Conservation (phyloP, 2,797 vertebrate species). For the Lagocephalus sceleratus region DNA sequence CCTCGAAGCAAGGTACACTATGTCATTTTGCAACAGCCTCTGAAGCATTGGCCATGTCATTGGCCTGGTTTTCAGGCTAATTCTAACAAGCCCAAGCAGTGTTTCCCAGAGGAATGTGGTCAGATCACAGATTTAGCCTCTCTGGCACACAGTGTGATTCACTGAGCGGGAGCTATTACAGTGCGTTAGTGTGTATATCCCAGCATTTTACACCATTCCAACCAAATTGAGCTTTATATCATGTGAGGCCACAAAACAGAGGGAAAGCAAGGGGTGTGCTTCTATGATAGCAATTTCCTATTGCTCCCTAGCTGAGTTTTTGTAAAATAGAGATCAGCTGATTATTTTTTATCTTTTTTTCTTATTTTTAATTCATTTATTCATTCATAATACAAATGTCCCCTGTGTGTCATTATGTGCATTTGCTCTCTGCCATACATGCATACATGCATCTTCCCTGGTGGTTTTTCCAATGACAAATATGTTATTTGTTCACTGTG, state of each 20-base stretch:
- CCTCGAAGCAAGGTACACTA: conserved; percentile 24
- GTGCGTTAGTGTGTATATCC: conserved; percentile 10
- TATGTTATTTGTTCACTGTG: too few species aligned
- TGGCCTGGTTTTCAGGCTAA: conserved; percentile 58
- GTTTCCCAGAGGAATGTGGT: conserved; percentile 44
- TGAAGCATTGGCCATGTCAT: conserved; percentile 38
- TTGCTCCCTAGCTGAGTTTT: background rate
- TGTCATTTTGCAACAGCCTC: conserved; percentile 49
- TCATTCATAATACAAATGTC: too few species aligned
- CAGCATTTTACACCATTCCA: conserved; percentile 20
- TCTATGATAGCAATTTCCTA: background rate
- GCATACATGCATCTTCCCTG: too few species aligned
- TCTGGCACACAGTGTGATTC: conserved; percentile 33
- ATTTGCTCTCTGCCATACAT: too few species aligned
- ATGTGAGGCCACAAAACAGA: background rate
- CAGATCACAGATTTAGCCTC: conserved; percentile 40
- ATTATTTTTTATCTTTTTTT: too few species aligned
- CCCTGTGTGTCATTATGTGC: too few species aligned
- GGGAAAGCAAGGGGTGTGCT: background rate
- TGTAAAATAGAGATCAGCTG: background rate
- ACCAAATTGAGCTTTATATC: too few species aligned
- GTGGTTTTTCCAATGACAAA: too few species aligned
- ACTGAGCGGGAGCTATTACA: conserved; percentile 21
- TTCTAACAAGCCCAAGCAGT: conserved; percentile 43
- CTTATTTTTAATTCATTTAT: too few species aligned